Base-by-base conservation (phyloP, 1,140 invertebrate species). In the Diachasma alloeum region DNA sequence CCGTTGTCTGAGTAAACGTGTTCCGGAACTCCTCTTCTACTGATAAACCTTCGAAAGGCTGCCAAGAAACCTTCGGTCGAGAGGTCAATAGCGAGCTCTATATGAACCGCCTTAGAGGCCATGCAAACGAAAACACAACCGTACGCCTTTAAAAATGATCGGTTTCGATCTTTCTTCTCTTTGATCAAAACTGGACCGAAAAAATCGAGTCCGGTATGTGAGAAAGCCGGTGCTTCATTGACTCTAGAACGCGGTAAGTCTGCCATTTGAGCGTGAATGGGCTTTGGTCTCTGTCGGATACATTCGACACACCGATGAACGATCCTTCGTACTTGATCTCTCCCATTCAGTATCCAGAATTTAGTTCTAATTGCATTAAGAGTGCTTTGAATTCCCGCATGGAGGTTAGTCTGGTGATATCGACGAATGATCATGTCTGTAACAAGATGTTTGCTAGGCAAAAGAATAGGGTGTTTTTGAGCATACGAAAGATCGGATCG, bases 401-500 rank as follows among this genome's bases (percentile, higher is more conserved):
- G n/a, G n/a, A n/a, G n/a, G n/a, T n/a, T n/a, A n/a, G n/a, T n/a
- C n/a, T n/a, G n/a, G n/a, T n/a, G n/a, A n/a, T n/a, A n/a, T n/a
- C n/a, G n/a, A n/a, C n/a, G n/a, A n/a, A n/a, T n/a, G n/a, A n/a
- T n/a, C n/a, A n/a, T n/a, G n/a, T n/a, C n/a, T n/a, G n/a, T n/a
- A n/a, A n/a, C n/a, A n/a, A n/a, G n/a, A n/a, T n/a, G 68, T 17
- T n/a, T 15, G 39, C 31, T 42, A 44, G 68, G 68, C 19, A 70
- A 44, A 15, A 70, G 19, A 17, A 89, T 85, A 0, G 88, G 89
- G 81, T 90, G 87, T 75, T 87, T 88, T 26, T 82, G 79, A 36
- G 84, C 19, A 24, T 42, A 70, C 1, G 37, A 44, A 15, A 70
- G 4, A n/a, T n/a, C n/a, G n/a, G n/a, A n/a, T n/a, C n/a, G n/a